Evolutionary conservation across 2,888 invertebrate species (phyloP).

Genomic region (Ashinkailepas kermadecensis): DNA sequence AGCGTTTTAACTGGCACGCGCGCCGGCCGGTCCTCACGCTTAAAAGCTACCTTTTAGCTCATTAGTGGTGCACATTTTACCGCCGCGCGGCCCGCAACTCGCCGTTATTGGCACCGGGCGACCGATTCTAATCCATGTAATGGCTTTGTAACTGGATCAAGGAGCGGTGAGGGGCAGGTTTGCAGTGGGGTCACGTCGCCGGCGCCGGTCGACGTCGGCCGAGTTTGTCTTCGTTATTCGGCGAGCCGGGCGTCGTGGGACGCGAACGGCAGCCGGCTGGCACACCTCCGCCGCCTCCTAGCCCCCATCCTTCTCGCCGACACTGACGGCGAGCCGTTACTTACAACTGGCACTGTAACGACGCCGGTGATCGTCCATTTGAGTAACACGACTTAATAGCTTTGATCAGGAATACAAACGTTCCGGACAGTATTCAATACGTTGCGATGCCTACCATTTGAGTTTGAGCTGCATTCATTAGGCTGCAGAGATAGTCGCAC

Average conservation of each 20-base stretch:
- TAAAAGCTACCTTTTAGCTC: slow-evolving; percentile 15
- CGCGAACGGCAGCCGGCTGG: neutral
- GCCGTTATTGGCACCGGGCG: neutral
- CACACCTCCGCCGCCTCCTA: neutral
- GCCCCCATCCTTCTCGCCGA: neutral
- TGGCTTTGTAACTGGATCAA: slow-evolving; percentile 10
- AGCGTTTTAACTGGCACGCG: neutral
- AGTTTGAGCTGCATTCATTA: too few species aligned
- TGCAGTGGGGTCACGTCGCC: neutral
- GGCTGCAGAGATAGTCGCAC: too few species aligned
- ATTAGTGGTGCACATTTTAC: slow-evolving; percentile 2
- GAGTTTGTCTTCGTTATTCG: slow-evolving; percentile 6
- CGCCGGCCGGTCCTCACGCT: neutral
- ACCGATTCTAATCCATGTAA: slow-evolving; percentile 17
- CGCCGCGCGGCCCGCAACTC: neutral
- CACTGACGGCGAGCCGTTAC: too few species aligned
- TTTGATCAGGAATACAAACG: too few species aligned
- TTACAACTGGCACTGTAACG: too few species aligned
- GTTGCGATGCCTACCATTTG: too few species aligned
- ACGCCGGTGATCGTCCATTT: too few species aligned
- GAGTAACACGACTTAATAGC: too few species aligned
- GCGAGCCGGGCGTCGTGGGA: neutral
- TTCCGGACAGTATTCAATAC: too few species aligned
- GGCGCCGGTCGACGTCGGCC: neutral
- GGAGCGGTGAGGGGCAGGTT: neutral